Percentiles rank a stretch among this genome's conserved stretches.
These are phyloP conservation scores for Nemopilema nomurai DNA, from an alignment of 30 jellyfish, hydroid and myxozoan genomes.

Conservation along the genomic window DNA sequence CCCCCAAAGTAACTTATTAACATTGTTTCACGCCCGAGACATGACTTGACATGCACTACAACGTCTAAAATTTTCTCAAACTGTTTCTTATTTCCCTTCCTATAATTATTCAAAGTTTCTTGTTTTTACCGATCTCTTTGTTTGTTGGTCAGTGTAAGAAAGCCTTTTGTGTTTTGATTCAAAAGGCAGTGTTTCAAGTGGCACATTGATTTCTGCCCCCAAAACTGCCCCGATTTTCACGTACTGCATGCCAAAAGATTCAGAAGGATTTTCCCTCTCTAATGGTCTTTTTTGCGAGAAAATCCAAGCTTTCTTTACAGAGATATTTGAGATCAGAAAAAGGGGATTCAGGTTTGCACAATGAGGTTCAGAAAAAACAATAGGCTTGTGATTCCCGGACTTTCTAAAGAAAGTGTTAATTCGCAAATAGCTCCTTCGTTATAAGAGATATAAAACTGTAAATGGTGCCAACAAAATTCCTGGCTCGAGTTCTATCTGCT, in stretches of 20 bases:
- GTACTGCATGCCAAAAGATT: background rate
- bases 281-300: background rate
- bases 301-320: background rate
- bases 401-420: background rate
- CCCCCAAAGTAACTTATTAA: background rate
- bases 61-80: background rate
- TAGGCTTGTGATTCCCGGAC: conserved; percentile 4
- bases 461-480: background rate
- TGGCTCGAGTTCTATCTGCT: background rate
- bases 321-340: background rate
- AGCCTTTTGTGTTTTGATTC: background rate
- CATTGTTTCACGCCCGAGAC: background rate
- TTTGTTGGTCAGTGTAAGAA: background rate
- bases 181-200: background rate
- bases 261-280: conserved; percentile 16
- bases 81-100: background rate
- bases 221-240: background rate
- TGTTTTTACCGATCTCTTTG: background rate
- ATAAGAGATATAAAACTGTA: background rate
- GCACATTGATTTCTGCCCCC: background rate
- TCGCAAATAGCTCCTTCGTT: conserved; percentile 14
- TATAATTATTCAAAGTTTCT: background rate
- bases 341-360: conserved; percentile 15
- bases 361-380: conserved; percentile 22
- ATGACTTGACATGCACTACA: background rate